These are phyloP conservation scores for Lasioglossum marginatum DNA, from an alignment of 2,888 invertebrate genomes.

Conservation along the genomic window DNA sequence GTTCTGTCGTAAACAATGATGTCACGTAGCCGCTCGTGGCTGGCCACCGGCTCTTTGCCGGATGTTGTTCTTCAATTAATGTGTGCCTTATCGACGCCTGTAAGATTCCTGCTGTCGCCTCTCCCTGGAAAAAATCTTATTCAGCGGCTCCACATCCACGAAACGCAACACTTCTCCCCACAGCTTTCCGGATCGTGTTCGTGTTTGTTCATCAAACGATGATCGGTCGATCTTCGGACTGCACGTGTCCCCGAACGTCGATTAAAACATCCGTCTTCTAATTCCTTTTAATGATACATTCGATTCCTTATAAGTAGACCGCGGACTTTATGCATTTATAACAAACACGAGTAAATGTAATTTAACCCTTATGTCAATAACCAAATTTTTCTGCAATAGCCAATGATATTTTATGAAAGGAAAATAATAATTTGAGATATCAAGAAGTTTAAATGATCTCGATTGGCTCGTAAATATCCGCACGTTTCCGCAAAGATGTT, in stretches of 20 bases:
- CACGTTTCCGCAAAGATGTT: conserved; percentile 11
- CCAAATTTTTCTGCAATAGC: no score
- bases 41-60: conserved; percentile 51
- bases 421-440: neutral
- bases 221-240: neutral
- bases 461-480: neutral
- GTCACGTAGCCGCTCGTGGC: conserved; percentile 34
- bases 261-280: neutral
- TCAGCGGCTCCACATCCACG: conserved; percentile 45
- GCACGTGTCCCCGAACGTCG: neutral
- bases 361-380: no score
- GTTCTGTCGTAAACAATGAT: conserved; percentile 58
- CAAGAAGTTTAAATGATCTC: neutral
- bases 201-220: neutral
- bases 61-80: conserved; percentile 69
- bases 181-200: conserved; percentile 13
- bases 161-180: conserved; percentile 30
- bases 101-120: conserved; percentile 32
- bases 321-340: no score
- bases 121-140: conserved; percentile 58
- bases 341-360: no score
- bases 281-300: neutral
- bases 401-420: no score
- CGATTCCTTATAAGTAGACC: neutral
- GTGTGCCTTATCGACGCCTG: conserved; percentile 65